Evolutionary conservation across 2,113 vertebrate genomes (phyloP).

Genomic region (Lichenostomus cassidix): DNA sequence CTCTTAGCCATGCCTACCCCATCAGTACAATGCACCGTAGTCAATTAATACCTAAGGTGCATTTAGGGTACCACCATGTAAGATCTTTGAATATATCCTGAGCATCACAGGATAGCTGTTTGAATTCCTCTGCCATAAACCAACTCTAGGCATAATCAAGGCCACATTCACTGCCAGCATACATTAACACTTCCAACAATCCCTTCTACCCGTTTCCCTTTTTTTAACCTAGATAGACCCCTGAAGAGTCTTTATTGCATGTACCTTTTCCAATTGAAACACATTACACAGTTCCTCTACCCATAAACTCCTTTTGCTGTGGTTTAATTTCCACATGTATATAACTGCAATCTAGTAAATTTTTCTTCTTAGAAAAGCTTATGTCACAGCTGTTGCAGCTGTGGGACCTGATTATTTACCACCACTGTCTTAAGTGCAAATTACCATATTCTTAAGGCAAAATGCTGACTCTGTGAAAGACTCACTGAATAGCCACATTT

Average conservation of each 20-base stretch:
- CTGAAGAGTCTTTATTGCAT: neutral
- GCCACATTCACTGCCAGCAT: neutral
- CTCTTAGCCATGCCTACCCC: neutral
- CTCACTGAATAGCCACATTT: neutral
- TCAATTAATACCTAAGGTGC: neutral
- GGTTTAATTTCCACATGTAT: neutral
- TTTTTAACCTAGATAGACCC: neutral
- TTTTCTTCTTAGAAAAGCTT: neutral
- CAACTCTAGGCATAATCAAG: neutral
- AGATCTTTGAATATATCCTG: neutral
- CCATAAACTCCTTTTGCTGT: neutral
- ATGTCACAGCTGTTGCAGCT: neutral
- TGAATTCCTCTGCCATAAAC: neutral
- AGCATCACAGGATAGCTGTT: neutral
- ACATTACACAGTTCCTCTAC: neutral
- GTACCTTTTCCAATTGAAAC: neutral
- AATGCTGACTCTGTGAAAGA: neutral
- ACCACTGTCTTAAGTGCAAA: neutral
- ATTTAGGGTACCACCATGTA: neutral
- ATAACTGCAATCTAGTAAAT: neutral
- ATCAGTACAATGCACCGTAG: neutral
- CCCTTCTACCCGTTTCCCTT: neutral
- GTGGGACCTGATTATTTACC: neutral
- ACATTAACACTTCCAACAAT: neutral
- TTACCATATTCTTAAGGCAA: neutral